phyloP scores from a whole-genome alignment of 2,113 vertebrate species.

The Hystrix brachyura region DNA sequence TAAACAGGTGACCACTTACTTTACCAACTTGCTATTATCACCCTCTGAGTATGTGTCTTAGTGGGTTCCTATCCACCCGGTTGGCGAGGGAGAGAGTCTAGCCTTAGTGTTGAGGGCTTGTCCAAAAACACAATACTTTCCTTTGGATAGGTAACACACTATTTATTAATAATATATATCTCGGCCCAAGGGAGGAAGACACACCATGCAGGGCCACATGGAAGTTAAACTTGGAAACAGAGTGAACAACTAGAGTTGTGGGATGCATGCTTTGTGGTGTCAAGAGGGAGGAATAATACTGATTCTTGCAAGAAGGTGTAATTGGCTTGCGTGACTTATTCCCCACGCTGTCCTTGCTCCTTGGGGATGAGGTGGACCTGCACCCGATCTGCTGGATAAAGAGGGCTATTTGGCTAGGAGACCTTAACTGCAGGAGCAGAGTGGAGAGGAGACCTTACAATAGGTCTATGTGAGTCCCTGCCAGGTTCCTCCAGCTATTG shows the following conservation, averaged over 20 bases:
- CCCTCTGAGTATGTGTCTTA: not conserved
- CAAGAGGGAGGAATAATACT: not conserved
- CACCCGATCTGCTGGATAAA: not conserved
- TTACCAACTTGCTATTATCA: not conserved
- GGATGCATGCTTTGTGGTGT: not conserved
- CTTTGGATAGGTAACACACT: not conserved
- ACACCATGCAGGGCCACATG: not conserved
- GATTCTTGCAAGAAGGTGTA: not conserved
- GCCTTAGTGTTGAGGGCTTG: not conserved
- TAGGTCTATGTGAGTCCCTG: not conserved
- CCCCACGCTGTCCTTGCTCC: not conserved
- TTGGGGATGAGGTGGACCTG: not conserved
- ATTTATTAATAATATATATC: not conserved
- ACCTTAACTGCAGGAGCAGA: not conserved
- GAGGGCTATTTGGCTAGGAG: not conserved
- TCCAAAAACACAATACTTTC: not conserved
- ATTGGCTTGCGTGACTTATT: conserved; percentile 7
- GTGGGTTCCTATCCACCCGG: not conserved
- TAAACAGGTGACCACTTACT: not conserved
- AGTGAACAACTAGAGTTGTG: not conserved
- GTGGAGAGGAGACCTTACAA: not conserved
- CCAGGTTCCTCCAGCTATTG: not conserved
- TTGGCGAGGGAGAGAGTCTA: not conserved
- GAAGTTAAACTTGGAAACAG: not conserved
- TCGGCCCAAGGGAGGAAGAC: not conserved